phyloP scores from a whole-genome alignment of 2,113 vertebrate species.

The Mungos mungo region DNA sequence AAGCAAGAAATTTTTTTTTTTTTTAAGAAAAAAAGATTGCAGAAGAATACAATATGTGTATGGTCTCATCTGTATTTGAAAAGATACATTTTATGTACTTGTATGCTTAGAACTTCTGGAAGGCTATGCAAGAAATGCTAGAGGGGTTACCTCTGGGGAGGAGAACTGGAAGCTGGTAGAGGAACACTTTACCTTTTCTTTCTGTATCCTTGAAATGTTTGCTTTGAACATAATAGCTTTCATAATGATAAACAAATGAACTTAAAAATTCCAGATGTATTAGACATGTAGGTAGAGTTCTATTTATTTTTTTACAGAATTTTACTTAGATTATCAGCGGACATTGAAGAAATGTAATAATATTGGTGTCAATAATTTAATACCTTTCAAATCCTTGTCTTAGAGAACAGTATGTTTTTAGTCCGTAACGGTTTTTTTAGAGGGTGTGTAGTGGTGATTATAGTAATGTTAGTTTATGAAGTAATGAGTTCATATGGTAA shows the following conservation, averaged over 20 bases:
- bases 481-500: conserved; percentile 64
- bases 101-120: conserved; percentile 1
- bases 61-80: background rate
- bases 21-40: background rate
- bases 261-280: conserved; percentile 65
- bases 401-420: conserved; percentile 67
- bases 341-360: conserved; percentile 75
- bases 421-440: conserved; percentile 47
- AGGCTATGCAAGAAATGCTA: background rate
- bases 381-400: conserved; percentile 57
- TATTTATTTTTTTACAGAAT: conserved; percentile 63
- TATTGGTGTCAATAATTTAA: conserved; percentile 37
- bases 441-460: conserved; percentile 12
- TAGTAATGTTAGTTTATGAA: conserved; percentile 70
- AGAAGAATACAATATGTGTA: background rate
- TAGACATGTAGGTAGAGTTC: conserved; percentile 71
- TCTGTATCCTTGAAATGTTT: conserved; percentile 23
- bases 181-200: conserved; percentile 14
- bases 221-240: background rate
- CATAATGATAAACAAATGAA: conserved; percentile 37
- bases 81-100: background rate
- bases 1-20: background rate
- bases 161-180: conserved; percentile 16
- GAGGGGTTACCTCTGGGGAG: background rate
- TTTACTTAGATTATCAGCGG: conserved; percentile 57